Evolutionary conservation across 2,113 vertebrate genomes (phyloP).

Genomic region (Montifringilla adamsi): DNA sequence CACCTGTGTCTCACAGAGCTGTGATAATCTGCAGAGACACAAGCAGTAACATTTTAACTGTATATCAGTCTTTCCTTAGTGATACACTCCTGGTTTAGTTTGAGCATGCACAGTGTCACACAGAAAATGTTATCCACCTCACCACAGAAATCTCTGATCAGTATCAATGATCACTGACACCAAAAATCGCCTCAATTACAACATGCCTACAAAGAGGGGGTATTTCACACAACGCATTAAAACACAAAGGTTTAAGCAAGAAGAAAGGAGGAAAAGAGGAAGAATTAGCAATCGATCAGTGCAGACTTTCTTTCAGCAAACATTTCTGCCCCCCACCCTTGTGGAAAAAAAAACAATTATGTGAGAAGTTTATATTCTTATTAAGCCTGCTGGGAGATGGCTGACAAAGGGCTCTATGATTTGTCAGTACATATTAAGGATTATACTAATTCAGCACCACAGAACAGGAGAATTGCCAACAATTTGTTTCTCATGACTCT

Average conservation of each 20-base stretch:
- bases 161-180: not conserved
- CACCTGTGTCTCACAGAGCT: not conserved
- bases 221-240: not conserved
- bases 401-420: not conserved
- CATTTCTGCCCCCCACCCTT: not conserved
- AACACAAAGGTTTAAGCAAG: not conserved
- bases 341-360: not conserved
- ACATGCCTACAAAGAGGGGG: not conserved
- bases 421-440: slow-evolving; percentile 1
- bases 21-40: not conserved
- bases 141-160: not conserved
- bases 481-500: not conserved
- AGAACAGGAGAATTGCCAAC: slow-evolving; percentile 5
- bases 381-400: not conserved
- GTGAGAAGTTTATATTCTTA: not conserved
- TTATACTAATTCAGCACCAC: not conserved
- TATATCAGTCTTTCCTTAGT: not conserved
- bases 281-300: not conserved
- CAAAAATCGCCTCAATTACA: not conserved
- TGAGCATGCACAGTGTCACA: not conserved
- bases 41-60: not conserved
- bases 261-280: not conserved
- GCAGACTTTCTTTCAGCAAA: not conserved
- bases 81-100: not conserved
- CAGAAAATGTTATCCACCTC: not conserved